phyloP scores from a whole-genome alignment of 2,888 invertebrate genomes.

The Stenodema calcarata region DNA sequence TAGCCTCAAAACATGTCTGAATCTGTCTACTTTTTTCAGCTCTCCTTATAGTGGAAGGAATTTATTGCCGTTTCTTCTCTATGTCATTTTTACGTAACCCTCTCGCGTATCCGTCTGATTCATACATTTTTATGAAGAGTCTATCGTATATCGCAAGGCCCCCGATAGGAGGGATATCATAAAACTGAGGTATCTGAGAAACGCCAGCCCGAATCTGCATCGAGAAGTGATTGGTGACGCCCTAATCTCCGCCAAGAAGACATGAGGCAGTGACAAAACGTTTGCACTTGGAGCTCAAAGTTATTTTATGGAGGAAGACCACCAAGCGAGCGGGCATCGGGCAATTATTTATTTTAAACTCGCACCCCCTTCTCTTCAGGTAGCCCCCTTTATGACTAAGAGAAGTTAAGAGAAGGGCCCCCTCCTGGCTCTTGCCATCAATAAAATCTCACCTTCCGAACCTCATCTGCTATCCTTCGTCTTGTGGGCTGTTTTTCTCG shows the following conservation, averaged over 20 bases:
- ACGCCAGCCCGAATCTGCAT: not conserved
- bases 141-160: too few relatives aligned
- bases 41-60: too few relatives aligned
- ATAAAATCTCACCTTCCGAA: conserved; percentile 26
- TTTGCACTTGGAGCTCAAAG: not conserved
- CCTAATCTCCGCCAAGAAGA: not conserved
- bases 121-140: too few relatives aligned
- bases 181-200: too few relatives aligned
- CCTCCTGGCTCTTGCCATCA: not conserved
- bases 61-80: too few relatives aligned
- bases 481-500: not conserved
- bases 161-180: too few relatives aligned
- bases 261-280: conserved; percentile 8
- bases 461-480: not conserved
- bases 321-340: conserved; percentile 23
- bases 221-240: not conserved
- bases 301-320: conserved; percentile 3
- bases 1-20: too few relatives aligned
- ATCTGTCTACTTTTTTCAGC: too few relatives aligned
- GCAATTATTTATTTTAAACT: conserved; percentile 36
- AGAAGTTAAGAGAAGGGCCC: not conserved
- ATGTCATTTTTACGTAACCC: too few relatives aligned
- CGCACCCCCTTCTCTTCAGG: not conserved
- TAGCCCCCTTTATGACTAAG: conserved; percentile 8
- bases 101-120: too few relatives aligned